Evolutionary conservation across 2,888 invertebrate genomes (phyloP), one percentile per base, ranked within the genome.

Genomic region (Drosophila demipolita): DNA sequence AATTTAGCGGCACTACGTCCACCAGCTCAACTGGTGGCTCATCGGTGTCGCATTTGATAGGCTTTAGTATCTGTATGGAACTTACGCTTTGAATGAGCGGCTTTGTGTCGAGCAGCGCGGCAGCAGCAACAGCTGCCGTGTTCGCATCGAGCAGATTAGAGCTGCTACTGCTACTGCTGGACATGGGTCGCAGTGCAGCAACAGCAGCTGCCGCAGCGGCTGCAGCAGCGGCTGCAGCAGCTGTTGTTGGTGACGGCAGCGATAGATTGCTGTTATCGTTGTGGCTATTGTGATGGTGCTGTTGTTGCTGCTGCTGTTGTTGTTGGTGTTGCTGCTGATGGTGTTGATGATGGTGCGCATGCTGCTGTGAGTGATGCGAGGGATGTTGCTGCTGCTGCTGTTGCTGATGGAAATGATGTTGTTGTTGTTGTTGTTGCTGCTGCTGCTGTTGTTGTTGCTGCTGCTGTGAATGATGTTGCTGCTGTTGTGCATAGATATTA

Each of bases 81-180:
- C 97, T 97, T 96, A 97, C 97, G 96, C 97, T 96, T 94, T 96
- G 96, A 73, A 93, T 94, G 87, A 95, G 94, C 92, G 94, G 94
- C 92, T 95, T 95, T 93, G 94, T 94, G 91, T 94, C 94, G 94
- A 94, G 93, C 92, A 95, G 95, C 92, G 94, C 94, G 91, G 94
- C 94, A 94, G 93, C 94, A 93, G 94, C 95, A 94, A 94, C 95
- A 3, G 87, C 90, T 29, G 84, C 84, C 3, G 89, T 68, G 53
- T 84, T 84, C 7, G 86, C 94, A 93, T 94, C 95, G 94, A 94
- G 95, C 42, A 90, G 60, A 20, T 91, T 80, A 11, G 80, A 77
- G 57, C 90, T 85, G 69, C 87, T 91, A 52, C 91, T 91, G 66
- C 79, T 78, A 75, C 89, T 90, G 81, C 92, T 92, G 60, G 91